Evolutionary conservation across 1,140 invertebrate species (phyloP).

Genomic region (Lasioglossum albipes): DNA sequence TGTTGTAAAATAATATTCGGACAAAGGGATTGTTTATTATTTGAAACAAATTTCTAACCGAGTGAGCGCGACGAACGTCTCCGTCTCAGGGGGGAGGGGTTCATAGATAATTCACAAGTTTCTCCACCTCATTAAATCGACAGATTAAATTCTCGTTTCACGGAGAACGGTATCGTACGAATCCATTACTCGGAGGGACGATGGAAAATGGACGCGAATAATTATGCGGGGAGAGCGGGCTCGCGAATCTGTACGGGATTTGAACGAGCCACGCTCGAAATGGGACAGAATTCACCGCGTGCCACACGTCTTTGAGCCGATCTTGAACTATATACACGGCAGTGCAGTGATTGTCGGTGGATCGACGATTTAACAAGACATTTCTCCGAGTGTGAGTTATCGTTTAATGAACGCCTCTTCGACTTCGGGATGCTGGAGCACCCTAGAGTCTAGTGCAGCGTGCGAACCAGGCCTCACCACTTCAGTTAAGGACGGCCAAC

Average conservation of each 20-base stretch:
- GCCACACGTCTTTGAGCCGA: conserved; percentile 28
- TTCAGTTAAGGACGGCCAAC: conserved; percentile 71
- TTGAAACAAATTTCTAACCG: neutral
- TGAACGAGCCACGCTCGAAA: conserved; percentile 22
- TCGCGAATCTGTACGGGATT: neutral
- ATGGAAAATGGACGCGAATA: conserved; percentile 20
- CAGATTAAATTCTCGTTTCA: conserved; percentile 23
- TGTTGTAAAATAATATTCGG: no score
- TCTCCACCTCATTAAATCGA: neutral
- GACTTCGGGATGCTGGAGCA: conserved; percentile 66
- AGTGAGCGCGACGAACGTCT: neutral
- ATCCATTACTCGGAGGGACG: neutral
- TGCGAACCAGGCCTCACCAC: conserved; percentile 65
- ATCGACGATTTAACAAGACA: conserved; percentile 67
- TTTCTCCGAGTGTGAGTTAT: conserved; percentile 71
- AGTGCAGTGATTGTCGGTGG: conserved; percentile 55
- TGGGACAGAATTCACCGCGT: conserved; percentile 27
- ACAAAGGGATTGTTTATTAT: no score
- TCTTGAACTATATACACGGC: conserved; percentile 25
- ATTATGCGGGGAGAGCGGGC: conserved; percentile 26
- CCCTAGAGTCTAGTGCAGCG: conserved; percentile 72
- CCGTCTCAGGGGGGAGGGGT: neutral
- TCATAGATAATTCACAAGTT: neutral
- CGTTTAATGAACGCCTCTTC: conserved; percentile 75
- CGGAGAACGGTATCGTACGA: neutral